Conservation (phyloP, 2,113 vertebrate genomes). For the Sturnira hondurensis region DNA sequence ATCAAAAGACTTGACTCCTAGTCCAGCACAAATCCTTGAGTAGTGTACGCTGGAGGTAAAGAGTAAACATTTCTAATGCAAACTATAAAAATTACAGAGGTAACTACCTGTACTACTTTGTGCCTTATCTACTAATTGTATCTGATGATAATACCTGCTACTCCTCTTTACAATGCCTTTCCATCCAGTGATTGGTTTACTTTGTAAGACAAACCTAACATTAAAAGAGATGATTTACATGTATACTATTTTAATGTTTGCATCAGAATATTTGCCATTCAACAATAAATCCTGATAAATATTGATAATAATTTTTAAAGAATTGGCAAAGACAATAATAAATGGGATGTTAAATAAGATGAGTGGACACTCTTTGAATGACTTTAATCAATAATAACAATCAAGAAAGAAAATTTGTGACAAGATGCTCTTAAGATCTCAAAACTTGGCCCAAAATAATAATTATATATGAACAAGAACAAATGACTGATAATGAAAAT, state of each 20-base stretch:
- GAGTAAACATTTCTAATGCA: neutral
- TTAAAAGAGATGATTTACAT: neutral
- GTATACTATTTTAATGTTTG: neutral
- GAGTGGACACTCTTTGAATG: neutral
- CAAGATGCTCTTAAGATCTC: neutral
- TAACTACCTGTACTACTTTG: neutral
- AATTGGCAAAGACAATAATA: neutral
- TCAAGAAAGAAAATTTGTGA: neutral
- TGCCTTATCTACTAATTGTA: neutral
- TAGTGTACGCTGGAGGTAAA: neutral
- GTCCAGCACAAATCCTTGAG: neutral
- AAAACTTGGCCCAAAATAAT: neutral
- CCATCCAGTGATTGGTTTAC: neutral
- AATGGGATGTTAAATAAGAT: neutral
- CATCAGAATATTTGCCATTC: neutral
- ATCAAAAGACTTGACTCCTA: neutral
- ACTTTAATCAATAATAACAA: neutral
- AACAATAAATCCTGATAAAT: neutral
- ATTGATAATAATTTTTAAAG: neutral
- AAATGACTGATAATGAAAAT: neutral
- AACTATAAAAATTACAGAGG: neutral
- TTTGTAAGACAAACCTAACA: neutral
- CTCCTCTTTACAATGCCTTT: neutral
- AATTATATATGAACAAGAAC: neutral
- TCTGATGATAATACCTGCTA: neutral